Evolutionary conservation across 2,113 vertebrate species (phyloP), one percentile per base, ranked within the genome.

Genomic region (Pleuronectes platessa): DNA sequence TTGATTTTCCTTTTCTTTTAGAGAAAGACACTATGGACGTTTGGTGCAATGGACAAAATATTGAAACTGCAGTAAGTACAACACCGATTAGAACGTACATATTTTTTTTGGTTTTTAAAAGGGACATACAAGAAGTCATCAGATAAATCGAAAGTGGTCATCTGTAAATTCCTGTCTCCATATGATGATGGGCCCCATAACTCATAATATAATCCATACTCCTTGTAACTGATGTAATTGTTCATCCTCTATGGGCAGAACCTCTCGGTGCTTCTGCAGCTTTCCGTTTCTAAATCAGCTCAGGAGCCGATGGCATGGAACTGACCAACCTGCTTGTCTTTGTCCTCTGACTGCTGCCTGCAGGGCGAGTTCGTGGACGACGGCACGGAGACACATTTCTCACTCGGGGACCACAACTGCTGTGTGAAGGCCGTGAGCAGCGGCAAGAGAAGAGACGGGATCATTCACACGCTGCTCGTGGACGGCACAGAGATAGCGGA

Each of bases 311-410:
- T 11, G 49, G 4, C 5, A 20, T 1, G 17, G 2, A 20, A 61
- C 10, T 64, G 21, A 59, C 31, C 31, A 31, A 31, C 0, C 0
- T 12, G 5, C 7, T 66, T 5, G 31, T 59, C 37, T 42, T 10
- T 21, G 18, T 62, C 23, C 15, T 59, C 47, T 63, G 23, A 18
- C 56, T 64, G 27, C 54, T 12, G 40, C 42, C 55, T 55, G 40
- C 78, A 99, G 98, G 98, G 97, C n/a, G 98, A 99, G 94, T 99
- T 99, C 90, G 98, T 99, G 71, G 98, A 99, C 0, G 98, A 99
- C 2, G 98, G 98, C 54, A 99, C 98, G 5, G 98, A 99, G 89
- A 99, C 98, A 0, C 98, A 99, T 90, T 99, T 99, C 93, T 95
- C 87, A 2, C 89, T 99, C 1, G 95, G 94, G 24, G 92, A 95